Percentiles rank a stretch among this genome's conserved stretches.
Conservation (phyloP, 2,113 vertebrate species). For the Macrotis lagotis region DNA sequence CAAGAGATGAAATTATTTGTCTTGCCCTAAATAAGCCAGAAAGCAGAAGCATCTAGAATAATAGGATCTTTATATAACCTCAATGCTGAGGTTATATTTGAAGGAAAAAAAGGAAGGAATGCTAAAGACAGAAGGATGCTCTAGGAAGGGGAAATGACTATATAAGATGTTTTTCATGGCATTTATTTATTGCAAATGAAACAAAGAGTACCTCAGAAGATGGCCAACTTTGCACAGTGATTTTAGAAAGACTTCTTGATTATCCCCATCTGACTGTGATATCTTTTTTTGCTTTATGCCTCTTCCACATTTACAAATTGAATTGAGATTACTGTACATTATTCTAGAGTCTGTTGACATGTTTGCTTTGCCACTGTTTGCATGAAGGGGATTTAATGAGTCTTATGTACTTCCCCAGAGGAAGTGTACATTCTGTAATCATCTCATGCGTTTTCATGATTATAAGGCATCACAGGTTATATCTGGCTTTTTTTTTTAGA, state of each 20-base stretch:
- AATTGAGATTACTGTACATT: neutral
- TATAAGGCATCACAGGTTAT: neutral
- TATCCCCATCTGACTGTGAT: neutral
- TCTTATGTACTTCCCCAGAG: neutral
- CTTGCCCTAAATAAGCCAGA: neutral
- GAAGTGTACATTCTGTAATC: neutral
- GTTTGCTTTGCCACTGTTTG: slow-evolving; percentile 9
- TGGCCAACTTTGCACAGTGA: neutral
- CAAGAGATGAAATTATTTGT: neutral
- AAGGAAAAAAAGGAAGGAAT: neutral
- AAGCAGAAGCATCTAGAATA: neutral
- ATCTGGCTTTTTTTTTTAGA: slow-evolving; percentile 22
- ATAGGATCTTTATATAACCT: neutral
- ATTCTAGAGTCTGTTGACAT: neutral
- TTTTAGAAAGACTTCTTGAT: neutral
- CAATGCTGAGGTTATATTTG: neutral
- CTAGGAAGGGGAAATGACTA: neutral
- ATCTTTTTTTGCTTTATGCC: neutral
- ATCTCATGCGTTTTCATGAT: neutral
- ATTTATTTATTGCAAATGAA: neutral
- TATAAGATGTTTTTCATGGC: neutral
- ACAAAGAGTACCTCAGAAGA: neutral
- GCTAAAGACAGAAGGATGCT: neutral
- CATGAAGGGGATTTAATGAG: neutral
- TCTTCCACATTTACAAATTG: neutral